Percentiles rank a stretch among this genome's conserved stretches.
Conservation (phyloP, 2,888 invertebrate genomes). For the Marasmarcha lunaedactyla region DNA sequence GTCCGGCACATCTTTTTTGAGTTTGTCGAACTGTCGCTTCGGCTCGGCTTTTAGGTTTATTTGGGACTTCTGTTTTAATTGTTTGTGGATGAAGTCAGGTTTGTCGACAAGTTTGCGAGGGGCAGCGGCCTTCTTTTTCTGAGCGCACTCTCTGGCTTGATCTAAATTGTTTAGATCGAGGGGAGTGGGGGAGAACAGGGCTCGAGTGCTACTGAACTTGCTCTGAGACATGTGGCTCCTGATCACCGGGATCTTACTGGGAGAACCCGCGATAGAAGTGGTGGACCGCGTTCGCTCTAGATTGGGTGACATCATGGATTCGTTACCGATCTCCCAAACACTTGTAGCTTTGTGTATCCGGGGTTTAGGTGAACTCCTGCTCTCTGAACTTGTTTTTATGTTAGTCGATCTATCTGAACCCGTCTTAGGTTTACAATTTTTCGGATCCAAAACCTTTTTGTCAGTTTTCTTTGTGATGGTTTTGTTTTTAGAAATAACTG, state of each 20-base stretch:
- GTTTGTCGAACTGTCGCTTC: conserved; percentile 49
- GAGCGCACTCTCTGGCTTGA: conserved; percentile 68
- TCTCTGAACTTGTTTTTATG: conserved; percentile 41
- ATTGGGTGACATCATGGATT: conserved; percentile 39
- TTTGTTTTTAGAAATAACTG: conserved; percentile 57
- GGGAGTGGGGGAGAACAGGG: conserved; percentile 70
- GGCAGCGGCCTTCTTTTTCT: conserved; percentile 50
- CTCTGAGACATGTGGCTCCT: conserved; percentile 63
- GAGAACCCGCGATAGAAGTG: conserved; percentile 69
- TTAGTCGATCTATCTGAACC: conserved; percentile 49
- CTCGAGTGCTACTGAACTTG: conserved; percentile 62
- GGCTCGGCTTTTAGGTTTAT: conserved; percentile 48
- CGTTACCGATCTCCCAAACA: conserved; percentile 66
- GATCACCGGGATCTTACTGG: conserved; percentile 74
- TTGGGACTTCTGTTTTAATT: conserved; percentile 59
- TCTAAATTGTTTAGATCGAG: conserved; percentile 67
- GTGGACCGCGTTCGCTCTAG: conserved; percentile 62
- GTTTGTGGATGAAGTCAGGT: conserved; percentile 38
- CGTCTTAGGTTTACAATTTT: conserved; percentile 53
- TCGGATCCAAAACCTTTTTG: conserved; percentile 48
- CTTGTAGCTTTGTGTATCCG: conserved; percentile 66
- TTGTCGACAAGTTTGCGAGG: conserved; percentile 45
- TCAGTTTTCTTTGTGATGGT: conserved; percentile 48
- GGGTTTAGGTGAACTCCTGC: conserved; percentile 41
- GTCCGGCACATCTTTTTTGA: conserved; percentile 46